Base-by-base conservation (phyloP, 2,113 vertebrate genomes). In the Scolopax mira region DNA sequence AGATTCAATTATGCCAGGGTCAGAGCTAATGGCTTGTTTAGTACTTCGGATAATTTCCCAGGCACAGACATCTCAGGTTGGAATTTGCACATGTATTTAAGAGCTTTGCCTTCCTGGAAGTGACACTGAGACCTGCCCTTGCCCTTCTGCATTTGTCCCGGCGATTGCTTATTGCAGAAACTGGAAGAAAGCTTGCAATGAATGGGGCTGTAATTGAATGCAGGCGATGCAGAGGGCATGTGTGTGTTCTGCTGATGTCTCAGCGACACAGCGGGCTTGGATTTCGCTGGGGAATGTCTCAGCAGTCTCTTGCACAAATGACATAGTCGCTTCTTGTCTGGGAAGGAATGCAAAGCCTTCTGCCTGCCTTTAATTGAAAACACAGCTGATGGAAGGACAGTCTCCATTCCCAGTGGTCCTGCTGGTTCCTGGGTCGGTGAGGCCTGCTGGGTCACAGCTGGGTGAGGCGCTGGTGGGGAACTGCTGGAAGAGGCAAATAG, bases 1-100 rank as follows among this genome's bases (percentile, higher is more conserved):
- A 93, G 87, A 94, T 88, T 78, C 91, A 94, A 54, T 97, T 95
- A 94, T 79, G 71, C 51, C 94, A 84, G 88, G 92, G 90, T 96
- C 97, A 96, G 79, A 94, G 91, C 75, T 94, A 94, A 91, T 85
- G 89, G 73, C 46, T 93, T 93, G 58, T 95, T 92, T 69, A 91
- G 81, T 85, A 46, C 93, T 82, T 77, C 54, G 82, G 83, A 75
- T 94, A 87, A 91, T 96, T 96, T 94, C 88, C 64, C 90, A 74
- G 39, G 69, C 5, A 1, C 1, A 16, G 91, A 87, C 66, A 87
- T 75, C 75, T 91, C 88, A 39, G 75, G 61, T 66, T 89, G 88
- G 87, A 94, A 90, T 94, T 88, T 86, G 84, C 62, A 82, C 75
- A 41, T 72, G 75, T 85, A 67, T 62, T 94, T 94, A 88, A 88